Evolutionary conservation across 2,888 invertebrate genomes (phyloP).

Genomic region (Hirtodrosophila confusa): DNA sequence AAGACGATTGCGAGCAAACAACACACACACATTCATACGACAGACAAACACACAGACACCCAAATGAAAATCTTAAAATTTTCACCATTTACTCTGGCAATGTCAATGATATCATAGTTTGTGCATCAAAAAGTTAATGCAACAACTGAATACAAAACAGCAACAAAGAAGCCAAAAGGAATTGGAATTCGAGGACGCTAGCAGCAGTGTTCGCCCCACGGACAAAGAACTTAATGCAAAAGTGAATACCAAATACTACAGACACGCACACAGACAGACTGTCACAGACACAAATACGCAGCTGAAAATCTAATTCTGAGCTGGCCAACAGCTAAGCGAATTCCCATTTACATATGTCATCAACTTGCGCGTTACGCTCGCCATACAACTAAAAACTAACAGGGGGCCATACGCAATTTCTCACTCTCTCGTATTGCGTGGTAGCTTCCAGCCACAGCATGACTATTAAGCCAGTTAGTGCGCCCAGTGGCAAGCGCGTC

Average conservation of each 20-base stretch:
- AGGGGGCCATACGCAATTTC: slow-evolving; percentile 4
- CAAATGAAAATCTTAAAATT: slow-evolving; percentile 71
- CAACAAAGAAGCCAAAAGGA: slow-evolving; percentile 6
- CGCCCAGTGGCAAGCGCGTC: slow-evolving; percentile 75
- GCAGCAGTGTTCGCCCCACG: slow-evolving; percentile 30
- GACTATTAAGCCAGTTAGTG: slow-evolving; percentile 83
- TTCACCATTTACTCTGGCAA: slow-evolving; percentile 45
- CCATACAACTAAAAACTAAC: neutral
- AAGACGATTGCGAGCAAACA: slow-evolving; percentile 37
- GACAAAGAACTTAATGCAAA: slow-evolving; percentile 49
- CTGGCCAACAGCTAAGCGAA: slow-evolving; percentile 39
- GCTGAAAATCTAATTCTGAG: slow-evolving; percentile 44
- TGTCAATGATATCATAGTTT: slow-evolving; percentile 33
- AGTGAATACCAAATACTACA: slow-evolving; percentile 29
- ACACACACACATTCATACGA: slow-evolving; percentile 22
- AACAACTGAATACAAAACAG: slow-evolving; percentile 16
- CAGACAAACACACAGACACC: slow-evolving; percentile 24
- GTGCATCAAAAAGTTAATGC: slow-evolving; percentile 10
- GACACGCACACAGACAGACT: slow-evolving; percentile 20
- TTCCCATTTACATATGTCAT: slow-evolving; percentile 40
- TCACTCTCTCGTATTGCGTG: slow-evolving; percentile 14
- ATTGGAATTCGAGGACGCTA: slow-evolving; percentile 14
- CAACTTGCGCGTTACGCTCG: slow-evolving; percentile 12
- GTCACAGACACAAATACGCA: slow-evolving; percentile 7
- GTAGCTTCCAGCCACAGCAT: slow-evolving; percentile 55